A percentile compares a stretch with the other conserved stretches of the same genome.
These are phyloP conservation scores for Actinernus sp. DNA, from an alignment of 92 coral and sea anemone genomes.

Conservation along the genomic window DNA sequence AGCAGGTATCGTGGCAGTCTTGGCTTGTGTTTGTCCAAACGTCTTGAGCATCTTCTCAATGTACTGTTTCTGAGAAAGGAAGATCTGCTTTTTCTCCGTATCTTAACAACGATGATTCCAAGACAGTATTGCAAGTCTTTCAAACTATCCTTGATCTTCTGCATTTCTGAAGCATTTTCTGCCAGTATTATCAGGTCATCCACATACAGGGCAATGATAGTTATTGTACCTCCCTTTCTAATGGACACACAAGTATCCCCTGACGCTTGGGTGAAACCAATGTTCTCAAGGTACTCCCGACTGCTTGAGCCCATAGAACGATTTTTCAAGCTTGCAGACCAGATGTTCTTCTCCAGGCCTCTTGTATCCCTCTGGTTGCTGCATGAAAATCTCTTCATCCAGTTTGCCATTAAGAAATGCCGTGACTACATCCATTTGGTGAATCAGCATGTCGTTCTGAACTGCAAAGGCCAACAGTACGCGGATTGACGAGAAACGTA, in stretches of 20 bases:
- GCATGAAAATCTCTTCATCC: slow-evolving; percentile 54
- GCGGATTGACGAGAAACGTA: slow-evolving; percentile 61
- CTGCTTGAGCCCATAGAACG: slow-evolving; percentile 55
- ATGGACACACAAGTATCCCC: slow-evolving; percentile 32
- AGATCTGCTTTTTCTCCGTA: slow-evolving; percentile 29
- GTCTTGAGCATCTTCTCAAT: slow-evolving; percentile 16
- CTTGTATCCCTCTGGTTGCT: slow-evolving; percentile 53
- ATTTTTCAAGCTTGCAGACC: slow-evolving; percentile 53
- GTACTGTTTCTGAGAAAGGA: slow-evolving; percentile 12
- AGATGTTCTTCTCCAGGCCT: slow-evolving; percentile 39
- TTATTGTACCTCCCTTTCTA: slow-evolving; percentile 25
- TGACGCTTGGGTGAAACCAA: slow-evolving; percentile 46
- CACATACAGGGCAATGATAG: slow-evolving; percentile 41
- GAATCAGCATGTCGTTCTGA: slow-evolving; percentile 24
- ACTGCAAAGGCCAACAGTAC: slow-evolving; percentile 46
- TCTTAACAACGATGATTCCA: slow-evolving; percentile 36
- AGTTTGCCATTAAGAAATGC: slow-evolving; percentile 50
- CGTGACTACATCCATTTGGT: slow-evolving; percentile 47
- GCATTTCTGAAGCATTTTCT: slow-evolving; percentile 27
- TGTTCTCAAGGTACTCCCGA: slow-evolving; percentile 11
- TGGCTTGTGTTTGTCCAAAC: slow-evolving; percentile 51
- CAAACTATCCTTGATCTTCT: slow-evolving; percentile 7
- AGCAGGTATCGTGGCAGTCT: slow-evolving; percentile 56
- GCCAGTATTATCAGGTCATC: slow-evolving; percentile 48
- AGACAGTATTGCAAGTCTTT: slow-evolving; percentile 34